Evolutionary conservation across 1,140 invertebrate genomes (phyloP).

Genomic region (Rhopalosiphum padi): DNA sequence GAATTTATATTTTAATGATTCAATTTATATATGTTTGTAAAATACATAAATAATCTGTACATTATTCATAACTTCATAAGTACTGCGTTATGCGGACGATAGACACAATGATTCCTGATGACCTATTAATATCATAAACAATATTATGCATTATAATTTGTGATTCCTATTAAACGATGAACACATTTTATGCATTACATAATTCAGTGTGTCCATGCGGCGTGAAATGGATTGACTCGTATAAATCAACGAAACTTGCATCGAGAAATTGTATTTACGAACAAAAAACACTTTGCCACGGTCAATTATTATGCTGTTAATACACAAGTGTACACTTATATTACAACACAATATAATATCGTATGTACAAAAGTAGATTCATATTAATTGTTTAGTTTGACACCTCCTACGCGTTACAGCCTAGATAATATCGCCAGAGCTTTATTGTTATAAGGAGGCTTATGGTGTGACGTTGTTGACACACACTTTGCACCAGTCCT

Average conservation of each 20-base stretch:
- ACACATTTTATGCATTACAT: not conserved
- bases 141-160: conserved; percentile 3
- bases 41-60: not conserved
- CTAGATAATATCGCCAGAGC: not conserved
- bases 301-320: not conserved
- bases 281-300: not conserved
- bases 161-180: not conserved
- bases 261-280: not conserved
- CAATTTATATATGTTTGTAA: not conserved
- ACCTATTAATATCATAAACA: not conserved
- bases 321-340: not conserved
- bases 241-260: not conserved
- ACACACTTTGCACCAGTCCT: not conserved
- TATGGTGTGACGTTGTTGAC: not conserved
- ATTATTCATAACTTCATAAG: not conserved
- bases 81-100: not conserved
- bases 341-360: not conserved
- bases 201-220: not conserved
- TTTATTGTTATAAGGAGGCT: not conserved
- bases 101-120: not conserved
- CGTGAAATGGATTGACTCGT: not conserved
- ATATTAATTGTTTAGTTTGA: not conserved
- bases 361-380: not conserved
- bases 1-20: not conserved
- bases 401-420: not conserved